Evolutionary conservation across 2,888 invertebrate genomes (phyloP).

Genomic region (Stictocephala bisonia): DNA sequence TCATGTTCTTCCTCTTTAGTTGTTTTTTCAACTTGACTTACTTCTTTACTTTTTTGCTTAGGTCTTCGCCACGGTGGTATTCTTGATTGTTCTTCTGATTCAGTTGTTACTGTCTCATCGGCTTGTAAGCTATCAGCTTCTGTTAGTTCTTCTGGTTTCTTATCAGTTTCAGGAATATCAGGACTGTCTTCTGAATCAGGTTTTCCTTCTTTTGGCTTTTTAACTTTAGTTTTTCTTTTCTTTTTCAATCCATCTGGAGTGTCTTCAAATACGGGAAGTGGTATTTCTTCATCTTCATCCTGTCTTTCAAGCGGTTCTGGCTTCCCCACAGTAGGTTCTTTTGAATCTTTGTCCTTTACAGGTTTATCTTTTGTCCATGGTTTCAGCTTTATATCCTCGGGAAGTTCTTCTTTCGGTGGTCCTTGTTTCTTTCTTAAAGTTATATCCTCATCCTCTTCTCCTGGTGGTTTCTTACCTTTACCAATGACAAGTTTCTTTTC

Average conservation of each 20-base stretch:
- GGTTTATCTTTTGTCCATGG: conserved; percentile 62
- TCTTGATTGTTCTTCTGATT: background rate
- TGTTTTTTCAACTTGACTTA: background rate
- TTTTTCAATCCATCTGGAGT: conserved; percentile 45
- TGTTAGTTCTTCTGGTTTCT: background rate
- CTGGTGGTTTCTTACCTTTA: conserved; percentile 57
- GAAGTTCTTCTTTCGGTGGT: conserved; percentile 63
- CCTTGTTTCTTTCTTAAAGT: conserved; percentile 64
- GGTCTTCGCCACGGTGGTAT: conserved; percentile 28
- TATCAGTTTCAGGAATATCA: background rate
- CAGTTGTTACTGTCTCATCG: background rate
- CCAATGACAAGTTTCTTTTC: conserved; percentile 52
- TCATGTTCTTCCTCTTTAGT: background rate
- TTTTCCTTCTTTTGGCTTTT: conserved; percentile 31
- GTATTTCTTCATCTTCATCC: conserved; percentile 59
- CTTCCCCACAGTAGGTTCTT: conserved; percentile 58
- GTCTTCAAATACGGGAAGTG: conserved; percentile 56
- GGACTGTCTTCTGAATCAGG: background rate
- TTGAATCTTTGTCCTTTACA: conserved; percentile 53
- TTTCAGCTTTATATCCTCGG: conserved; percentile 63
- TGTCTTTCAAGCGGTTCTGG: conserved; percentile 60
- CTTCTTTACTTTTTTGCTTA: background rate
- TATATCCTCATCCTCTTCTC: conserved; percentile 59
- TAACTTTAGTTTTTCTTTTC: conserved; percentile 45
- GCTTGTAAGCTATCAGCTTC: background rate